Conservation (phyloP, 2,113 vertebrate genomes). For the Ascaphus truei region DNA sequence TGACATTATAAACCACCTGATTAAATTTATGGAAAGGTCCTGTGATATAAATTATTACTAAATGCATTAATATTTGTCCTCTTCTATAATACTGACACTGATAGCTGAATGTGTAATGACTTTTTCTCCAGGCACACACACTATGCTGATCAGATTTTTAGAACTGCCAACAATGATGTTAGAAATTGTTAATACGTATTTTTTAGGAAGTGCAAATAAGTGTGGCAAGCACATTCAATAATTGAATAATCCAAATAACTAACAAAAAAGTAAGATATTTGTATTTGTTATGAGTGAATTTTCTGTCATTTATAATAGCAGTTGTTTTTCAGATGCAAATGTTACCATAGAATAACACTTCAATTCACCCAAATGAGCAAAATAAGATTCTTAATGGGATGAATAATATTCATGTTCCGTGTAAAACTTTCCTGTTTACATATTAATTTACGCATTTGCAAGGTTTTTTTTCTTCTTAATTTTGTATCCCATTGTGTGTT, state of each 20-base stretch:
- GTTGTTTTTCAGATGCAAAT: neutral
- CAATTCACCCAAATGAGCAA: neutral
- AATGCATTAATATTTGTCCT: neutral
- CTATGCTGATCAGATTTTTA: neutral
- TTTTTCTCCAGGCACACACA: neutral
- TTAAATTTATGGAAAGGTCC: conserved; percentile 19
- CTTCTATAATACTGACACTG: neutral
- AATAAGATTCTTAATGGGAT: neutral
- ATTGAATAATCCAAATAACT: too few relatives aligned
- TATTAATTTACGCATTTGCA: conserved; percentile 19
- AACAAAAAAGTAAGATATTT: too few relatives aligned
- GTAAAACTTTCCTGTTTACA: conserved; percentile 2
- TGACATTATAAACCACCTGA: conserved; percentile 14
- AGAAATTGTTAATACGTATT: too few relatives aligned
- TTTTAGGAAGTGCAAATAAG: too few relatives aligned
- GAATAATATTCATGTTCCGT: neutral
- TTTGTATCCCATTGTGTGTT: conserved; percentile 17
- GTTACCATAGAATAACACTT: neutral
- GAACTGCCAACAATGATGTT: too few relatives aligned
- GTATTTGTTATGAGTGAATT: neutral
- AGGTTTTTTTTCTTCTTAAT: conserved; percentile 6
- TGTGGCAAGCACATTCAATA: too few relatives aligned
- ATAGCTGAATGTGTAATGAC: neutral
- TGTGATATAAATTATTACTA: conserved; percentile 3
- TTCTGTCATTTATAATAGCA: neutral